A percentile compares a stretch with the other conserved stretches of the same genome.
Conservation (phyloP, 2,113 vertebrate species). For the Heloderma charlesbogerti region DNA sequence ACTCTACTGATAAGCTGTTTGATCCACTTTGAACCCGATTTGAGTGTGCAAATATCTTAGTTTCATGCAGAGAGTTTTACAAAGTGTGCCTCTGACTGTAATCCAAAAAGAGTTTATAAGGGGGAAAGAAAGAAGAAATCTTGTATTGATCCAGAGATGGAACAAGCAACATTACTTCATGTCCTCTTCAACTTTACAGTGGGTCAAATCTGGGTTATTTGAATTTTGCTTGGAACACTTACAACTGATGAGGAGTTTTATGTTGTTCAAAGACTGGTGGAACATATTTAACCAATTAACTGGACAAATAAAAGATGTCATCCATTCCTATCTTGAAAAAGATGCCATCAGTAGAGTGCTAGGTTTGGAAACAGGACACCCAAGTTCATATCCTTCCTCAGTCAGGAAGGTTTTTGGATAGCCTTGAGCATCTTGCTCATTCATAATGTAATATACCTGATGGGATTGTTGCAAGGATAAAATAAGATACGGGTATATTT, state of each 20-base stretch:
- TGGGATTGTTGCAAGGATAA: slow-evolving; percentile 3
- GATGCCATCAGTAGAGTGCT: slow-evolving; percentile 3
- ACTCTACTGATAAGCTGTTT: background rate
- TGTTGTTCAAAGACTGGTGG: background rate
- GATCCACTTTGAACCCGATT: background rate
- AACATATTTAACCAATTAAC: slow-evolving; percentile 29
- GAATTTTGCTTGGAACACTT: background rate
- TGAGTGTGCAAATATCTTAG: background rate
- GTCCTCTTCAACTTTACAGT: background rate
- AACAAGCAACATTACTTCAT: background rate
- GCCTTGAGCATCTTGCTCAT: background rate
- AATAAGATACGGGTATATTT: background rate
- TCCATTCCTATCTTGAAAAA: slow-evolving; percentile 12
- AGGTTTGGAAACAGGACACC: background rate
- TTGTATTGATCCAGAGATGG: background rate
- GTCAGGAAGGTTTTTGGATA: background rate
- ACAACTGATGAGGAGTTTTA: slow-evolving; percentile 1
- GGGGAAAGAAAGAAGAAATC: background rate
- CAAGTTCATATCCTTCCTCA: background rate
- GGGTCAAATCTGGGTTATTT: slow-evolving; percentile 9
- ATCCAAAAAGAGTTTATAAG: background rate
- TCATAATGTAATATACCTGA: background rate
- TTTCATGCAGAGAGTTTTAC: background rate
- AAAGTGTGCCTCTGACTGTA: background rate
- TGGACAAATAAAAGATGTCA: slow-evolving; percentile 31